Base-by-base conservation (phyloP, 2,113 vertebrate species). In the Canis aureus region DNA sequence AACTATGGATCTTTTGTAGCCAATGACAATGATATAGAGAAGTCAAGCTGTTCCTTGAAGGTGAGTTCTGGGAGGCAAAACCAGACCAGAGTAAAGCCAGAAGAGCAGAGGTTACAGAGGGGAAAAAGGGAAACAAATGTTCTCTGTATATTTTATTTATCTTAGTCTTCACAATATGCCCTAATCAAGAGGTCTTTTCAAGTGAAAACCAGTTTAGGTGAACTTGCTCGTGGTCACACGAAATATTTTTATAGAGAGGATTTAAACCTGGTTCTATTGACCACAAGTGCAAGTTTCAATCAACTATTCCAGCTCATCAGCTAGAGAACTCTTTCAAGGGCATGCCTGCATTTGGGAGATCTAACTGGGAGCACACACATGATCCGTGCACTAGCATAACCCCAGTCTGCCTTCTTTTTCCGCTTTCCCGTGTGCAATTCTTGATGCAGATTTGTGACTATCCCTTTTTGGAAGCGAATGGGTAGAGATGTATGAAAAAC, bases 381-480 rank as follows among this genome's bases (percentile, higher is more conserved):
- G 66, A 82, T 51, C 53, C 88, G 3, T n/a, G 4, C 10, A 43
- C 74, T 66, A 38, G 2, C 17, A 17, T 51, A n/a, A 32, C 22
- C 11, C 13, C 38, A 69, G 12, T 64, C 84, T 83, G 3, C 5
- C 79, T 89, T 23, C 2, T 74, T 69, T 71, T 32, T 3, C 29
- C 3, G 5, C 66, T 88, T 86, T 79, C 49, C 22, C 11, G 64
- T 66, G 35, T 89, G 38, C 8, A 82, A 59, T 74, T 90, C 51
- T 95, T 81, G 51, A 78, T 29, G 62, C 0, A 7, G 62, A 64
- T 81, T 86, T 74, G 11, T 29, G 20, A 67, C 27, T n/a, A 43
- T 86, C 78, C 16, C 59, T 95, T 19, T 89, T 93, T 89, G 35
- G 67, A 67, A 91, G 12, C 71, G 29, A 96, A 91, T 64, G 12